A percentile compares a stretch with the other conserved stretches of the same genome.
Conservation (phyloP, 1,140 invertebrate genomes). For the Sesamia nonagrioides region DNA sequence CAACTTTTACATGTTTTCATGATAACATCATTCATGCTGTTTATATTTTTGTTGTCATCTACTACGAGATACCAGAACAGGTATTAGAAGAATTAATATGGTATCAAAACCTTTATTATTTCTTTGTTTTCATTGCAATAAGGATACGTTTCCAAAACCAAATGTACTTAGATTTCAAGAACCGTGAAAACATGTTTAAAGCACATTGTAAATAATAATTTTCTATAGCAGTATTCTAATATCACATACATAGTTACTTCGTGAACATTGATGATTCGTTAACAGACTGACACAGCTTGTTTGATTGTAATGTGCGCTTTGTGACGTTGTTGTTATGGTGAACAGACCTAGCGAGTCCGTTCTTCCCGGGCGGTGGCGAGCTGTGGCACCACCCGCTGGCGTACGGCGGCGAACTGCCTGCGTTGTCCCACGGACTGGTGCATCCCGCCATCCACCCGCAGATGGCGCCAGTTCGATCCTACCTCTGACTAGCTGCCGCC, state of each 20-base stretch:
- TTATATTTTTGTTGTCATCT: not conserved
- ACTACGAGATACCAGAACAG: not conserved
- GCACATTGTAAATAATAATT: conserved; percentile 79
- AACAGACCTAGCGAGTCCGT: conserved; percentile 96
- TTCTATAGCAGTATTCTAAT: conserved; percentile 61
- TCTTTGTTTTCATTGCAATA: not conserved
- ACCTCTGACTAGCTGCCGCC: conserved; percentile 98
- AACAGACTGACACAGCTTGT: conserved; percentile 50
- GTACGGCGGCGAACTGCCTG: conserved; percentile 93
- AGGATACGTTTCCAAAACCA: not conserved
- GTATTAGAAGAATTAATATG: not conserved
- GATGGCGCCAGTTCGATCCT: conserved; percentile 97
- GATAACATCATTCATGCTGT: conserved; percentile 52
- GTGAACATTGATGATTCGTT: conserved; percentile 31
- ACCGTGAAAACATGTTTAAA: conserved; percentile 73
- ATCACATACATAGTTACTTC: conserved; percentile 50
- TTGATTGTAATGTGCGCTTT: conserved; percentile 2
- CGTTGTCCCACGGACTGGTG: conserved; percentile 95
- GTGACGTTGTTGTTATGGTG: conserved; percentile 46
- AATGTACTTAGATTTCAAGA: not conserved
- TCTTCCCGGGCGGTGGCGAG: conserved; percentile 95
- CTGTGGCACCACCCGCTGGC: conserved; percentile 97
- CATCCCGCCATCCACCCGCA: conserved; percentile 98
- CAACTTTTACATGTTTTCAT: conserved; percentile 80
- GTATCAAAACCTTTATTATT: not conserved